Conservation (phyloP, 2,888 invertebrate genomes). For the Drosophila testacea region DNA sequence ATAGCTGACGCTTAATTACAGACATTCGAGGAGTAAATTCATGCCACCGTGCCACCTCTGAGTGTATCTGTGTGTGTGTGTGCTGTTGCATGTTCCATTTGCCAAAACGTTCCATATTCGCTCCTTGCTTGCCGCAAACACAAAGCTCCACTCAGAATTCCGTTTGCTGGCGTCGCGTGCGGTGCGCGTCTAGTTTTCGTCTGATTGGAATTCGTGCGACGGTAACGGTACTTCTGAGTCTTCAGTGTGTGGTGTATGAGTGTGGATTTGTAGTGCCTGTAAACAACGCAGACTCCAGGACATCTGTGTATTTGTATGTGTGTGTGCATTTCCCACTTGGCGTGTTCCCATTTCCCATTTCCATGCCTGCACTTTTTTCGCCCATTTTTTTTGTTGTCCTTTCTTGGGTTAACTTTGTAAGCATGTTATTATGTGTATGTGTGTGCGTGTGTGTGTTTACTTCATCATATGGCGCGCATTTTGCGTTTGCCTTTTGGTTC, state of each 20-base stretch:
- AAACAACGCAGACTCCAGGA: slow-evolving; percentile 66
- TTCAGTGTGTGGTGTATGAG: slow-evolving; percentile 36
- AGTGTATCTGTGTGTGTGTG: slow-evolving; percentile 7
- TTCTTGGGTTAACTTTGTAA: slow-evolving; percentile 46
- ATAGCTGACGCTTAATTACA: slow-evolving; percentile 58
- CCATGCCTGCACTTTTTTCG: slow-evolving; percentile 56
- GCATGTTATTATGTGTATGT: slow-evolving; percentile 8
- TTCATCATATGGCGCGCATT: slow-evolving; percentile 78
- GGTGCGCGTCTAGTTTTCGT: slow-evolving; percentile 54
- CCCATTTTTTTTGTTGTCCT: slow-evolving; percentile 25
- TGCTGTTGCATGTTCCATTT: slow-evolving; percentile 55
- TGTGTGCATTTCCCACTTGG: slow-evolving; percentile 72
- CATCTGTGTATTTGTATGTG: slow-evolving; percentile 29
- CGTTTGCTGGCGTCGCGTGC: slow-evolving; percentile 78
- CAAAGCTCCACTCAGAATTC: slow-evolving; percentile 74
- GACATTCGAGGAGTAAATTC: slow-evolving; percentile 22
- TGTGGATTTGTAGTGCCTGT: slow-evolving; percentile 25
- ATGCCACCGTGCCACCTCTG: background rate
- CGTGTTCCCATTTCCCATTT: slow-evolving; percentile 81
- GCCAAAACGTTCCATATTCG: slow-evolving; percentile 57
- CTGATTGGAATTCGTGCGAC: slow-evolving; percentile 65
- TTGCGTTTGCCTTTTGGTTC: slow-evolving; percentile 60
- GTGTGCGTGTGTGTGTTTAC: slow-evolving; percentile 57
- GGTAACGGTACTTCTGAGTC: slow-evolving; percentile 37
- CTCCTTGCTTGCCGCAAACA: slow-evolving; percentile 44